A percentile compares a stretch with the other conserved stretches of the same genome.
These are phyloP conservation scores for Drosophila santomea DNA, from an alignment of 1,140 invertebrate genomes.

Conservation along the genomic window DNA sequence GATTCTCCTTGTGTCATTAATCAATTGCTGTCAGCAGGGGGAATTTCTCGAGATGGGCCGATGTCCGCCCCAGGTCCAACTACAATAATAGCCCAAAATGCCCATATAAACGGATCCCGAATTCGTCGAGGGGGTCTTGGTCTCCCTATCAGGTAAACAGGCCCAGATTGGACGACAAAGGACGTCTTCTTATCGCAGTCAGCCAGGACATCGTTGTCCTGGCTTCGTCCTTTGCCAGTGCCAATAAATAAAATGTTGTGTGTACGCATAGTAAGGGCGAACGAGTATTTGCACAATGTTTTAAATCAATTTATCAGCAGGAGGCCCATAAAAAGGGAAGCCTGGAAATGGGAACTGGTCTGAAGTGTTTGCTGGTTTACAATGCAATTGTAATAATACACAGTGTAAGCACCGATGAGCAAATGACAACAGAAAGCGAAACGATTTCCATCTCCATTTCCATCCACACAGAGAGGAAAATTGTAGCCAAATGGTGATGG, in stretches of 20 bases:
- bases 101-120: slow-evolving; percentile 58
- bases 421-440: slow-evolving; percentile 29
- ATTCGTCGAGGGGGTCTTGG: neutral
- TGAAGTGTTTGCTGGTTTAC: slow-evolving; percentile 48
- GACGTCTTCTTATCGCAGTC: slow-evolving; percentile 39
- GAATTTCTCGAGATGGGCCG: neutral
- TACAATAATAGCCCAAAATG: slow-evolving; percentile 70
- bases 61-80: slow-evolving; percentile 32
- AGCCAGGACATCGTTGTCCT: slow-evolving; percentile 36
- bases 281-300: slow-evolving; percentile 63
- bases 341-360: neutral
- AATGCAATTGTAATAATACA: slow-evolving; percentile 63
- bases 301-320: slow-evolving; percentile 71
- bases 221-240: slow-evolving; percentile 31
- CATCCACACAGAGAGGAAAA: slow-evolving; percentile 11
- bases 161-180: slow-evolving; percentile 50
- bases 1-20: slow-evolving; percentile 55
- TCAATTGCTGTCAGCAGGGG: slow-evolving; percentile 48
- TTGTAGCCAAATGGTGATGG: neutral
- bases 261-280: slow-evolving; percentile 13
- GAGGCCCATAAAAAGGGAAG: slow-evolving; percentile 22
- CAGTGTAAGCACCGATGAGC: slow-evolving; percentile 41
- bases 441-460: slow-evolving; percentile 41
- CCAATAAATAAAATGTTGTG: slow-evolving; percentile 65
- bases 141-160: slow-evolving; percentile 53